These are phyloP conservation scores for Odontamblyopus rebecca DNA, from an alignment of 2,797 vertebrate genomes.

Conservation along the genomic window DNA sequence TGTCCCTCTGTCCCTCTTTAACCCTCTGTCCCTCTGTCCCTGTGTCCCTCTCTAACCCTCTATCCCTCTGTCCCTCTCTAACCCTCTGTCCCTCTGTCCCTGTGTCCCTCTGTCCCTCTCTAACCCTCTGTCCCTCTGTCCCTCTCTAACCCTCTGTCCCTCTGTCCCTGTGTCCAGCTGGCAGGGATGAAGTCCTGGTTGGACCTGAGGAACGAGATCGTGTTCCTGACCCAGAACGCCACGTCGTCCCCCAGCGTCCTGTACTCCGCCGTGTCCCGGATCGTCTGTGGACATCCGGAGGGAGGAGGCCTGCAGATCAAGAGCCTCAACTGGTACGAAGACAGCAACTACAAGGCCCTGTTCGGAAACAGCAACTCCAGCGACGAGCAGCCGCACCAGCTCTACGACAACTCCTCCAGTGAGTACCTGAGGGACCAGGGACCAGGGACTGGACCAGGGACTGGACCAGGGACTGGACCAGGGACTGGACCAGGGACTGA, in stretches of 20 bases:
- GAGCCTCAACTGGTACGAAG: slow-evolving; percentile 97
- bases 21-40: too few species aligned
- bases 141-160: too few species aligned
- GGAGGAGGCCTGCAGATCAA: slow-evolving; percentile 95
- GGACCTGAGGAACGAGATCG: slow-evolving; percentile 90
- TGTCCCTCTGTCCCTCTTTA: too few species aligned
- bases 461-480: too few species aligned
- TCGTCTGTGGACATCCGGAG: slow-evolving; percentile 93
- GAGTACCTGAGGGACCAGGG: slow-evolving; percentile 51
- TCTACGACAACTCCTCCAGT: slow-evolving; percentile 95
- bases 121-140: too few species aligned
- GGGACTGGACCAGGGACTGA: too few species aligned
- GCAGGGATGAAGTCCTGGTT: slow-evolving; percentile 91
- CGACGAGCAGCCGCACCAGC: slow-evolving; percentile 75
- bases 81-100: too few species aligned
- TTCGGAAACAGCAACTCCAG: slow-evolving; percentile 88
- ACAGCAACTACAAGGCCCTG: slow-evolving; percentile 95
- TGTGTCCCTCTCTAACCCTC: too few species aligned
- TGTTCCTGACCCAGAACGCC: slow-evolving; percentile 85
- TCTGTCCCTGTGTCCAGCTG: slow-evolving; percentile 69
- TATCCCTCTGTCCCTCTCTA: too few species aligned
- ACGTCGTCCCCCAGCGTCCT: slow-evolving; percentile 85
- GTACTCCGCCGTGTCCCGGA: slow-evolving; percentile 92
- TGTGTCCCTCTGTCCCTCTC: too few species aligned
- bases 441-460: too few species aligned